Conservation (phyloP, 35 echinoderm and acorn worm species). For the Heliocidaris tuberculata region DNA sequence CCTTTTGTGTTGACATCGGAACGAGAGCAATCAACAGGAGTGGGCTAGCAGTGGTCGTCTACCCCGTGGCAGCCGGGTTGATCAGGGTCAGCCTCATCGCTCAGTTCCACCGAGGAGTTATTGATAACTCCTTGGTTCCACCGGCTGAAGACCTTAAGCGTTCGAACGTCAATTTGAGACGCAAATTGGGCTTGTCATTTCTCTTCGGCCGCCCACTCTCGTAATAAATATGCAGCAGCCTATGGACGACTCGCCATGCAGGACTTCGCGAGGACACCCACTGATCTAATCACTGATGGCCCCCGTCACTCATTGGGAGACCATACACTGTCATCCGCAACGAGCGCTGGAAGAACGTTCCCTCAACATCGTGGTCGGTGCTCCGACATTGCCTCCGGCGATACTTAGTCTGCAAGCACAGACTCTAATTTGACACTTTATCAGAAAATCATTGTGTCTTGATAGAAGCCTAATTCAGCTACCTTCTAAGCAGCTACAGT, state of each 20-base stretch:
- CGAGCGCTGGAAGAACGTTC: too few relatives aligned
- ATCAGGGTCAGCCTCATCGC: not conserved
- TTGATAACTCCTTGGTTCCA: too few relatives aligned
- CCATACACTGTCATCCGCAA: too few relatives aligned
- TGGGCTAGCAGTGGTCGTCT: not conserved
- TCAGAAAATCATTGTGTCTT: too few relatives aligned
- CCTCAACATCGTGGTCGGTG: too few relatives aligned
- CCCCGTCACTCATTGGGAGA: not conserved
- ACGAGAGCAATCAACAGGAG: not conserved
- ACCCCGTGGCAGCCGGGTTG: not conserved
- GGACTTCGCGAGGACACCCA: not conserved
- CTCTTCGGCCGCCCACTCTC: not conserved
- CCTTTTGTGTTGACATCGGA: not conserved
- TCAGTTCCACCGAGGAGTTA: not conserved
- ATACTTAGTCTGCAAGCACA: too few relatives aligned
- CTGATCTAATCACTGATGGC: not conserved
- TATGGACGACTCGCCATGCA: not conserved
- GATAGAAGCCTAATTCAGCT: too few relatives aligned
- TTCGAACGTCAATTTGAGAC: not conserved
- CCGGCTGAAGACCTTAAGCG: not conserved
- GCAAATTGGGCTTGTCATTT: slow-evolving; percentile 11
- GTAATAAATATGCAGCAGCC: not conserved
- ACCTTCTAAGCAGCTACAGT: too few relatives aligned
- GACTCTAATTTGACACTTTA: too few relatives aligned
- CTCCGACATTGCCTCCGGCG: too few relatives aligned